A percentile compares a stretch with the other conserved stretches of the same genome.
Evolutionary conservation across 2,797 vertebrate genomes (phyloP).

Genomic region (Hephaestus fuliginosus): DNA sequence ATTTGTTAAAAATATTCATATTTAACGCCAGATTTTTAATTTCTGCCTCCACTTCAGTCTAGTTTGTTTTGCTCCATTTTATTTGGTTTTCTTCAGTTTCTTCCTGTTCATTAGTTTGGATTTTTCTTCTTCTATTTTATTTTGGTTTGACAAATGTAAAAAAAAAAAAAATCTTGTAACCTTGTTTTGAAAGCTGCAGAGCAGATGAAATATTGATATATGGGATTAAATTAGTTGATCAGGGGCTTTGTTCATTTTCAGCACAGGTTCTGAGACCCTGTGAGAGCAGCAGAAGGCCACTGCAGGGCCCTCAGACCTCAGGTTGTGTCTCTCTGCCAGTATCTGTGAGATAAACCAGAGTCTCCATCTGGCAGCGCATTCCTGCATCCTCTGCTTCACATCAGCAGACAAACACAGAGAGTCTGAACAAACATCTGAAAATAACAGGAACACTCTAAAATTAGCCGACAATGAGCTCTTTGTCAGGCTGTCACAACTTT

Average conservation of each 20-base stretch:
- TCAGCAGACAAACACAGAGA: conserved; percentile 71
- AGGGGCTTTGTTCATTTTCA: background rate
- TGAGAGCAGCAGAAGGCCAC: background rate
- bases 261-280: background rate
- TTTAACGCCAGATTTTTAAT: no score
- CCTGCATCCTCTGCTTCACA: conserved; percentile 65
- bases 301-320: conserved; percentile 6
- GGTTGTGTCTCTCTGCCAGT: conserved; percentile 15
- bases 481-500: rapidly evolving
- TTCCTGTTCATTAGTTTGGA: background rate
- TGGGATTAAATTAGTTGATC: background rate
- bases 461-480: rapidly evolving
- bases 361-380: conserved; percentile 69
- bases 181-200: background rate
- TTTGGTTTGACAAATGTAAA: no score
- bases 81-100: background rate
- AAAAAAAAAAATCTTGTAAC: no score
- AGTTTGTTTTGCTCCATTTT: background rate
- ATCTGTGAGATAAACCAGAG: conserved; percentile 70
- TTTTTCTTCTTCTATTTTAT: no score
- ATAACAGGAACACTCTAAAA: conserved; percentile 61
- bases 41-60: no score
- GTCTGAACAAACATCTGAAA: conserved; percentile 70
- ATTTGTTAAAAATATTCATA: no score
- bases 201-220: background rate